A percentile compares a stretch with the other conserved stretches of the same genome.
Conservation (phyloP, 2,888 invertebrate genomes). For the Diloba caeruleocephala region DNA sequence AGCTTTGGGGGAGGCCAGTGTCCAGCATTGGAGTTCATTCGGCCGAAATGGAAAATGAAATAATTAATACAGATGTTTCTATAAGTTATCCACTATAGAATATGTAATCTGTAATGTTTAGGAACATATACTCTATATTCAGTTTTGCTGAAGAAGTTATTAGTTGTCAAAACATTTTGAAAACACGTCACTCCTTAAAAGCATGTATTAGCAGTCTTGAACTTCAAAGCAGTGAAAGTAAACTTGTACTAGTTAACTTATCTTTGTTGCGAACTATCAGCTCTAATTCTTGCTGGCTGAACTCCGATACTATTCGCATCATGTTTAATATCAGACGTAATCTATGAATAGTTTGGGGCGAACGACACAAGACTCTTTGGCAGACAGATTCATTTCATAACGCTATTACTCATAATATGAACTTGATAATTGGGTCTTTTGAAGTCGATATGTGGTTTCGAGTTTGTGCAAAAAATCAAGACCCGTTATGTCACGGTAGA, state of each 20-base stretch:
- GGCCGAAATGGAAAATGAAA: no score
- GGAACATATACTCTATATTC: background rate
- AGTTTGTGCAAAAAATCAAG: background rate
- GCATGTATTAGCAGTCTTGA: constrained; percentile 5
- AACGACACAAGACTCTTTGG: constrained; percentile 17
- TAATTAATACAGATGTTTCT: no score
- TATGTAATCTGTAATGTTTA: background rate
- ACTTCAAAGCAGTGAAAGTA: constrained; percentile 36
- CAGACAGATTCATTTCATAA: constrained; percentile 32
- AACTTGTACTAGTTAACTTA: constrained; percentile 26
- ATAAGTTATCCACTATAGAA: no score
- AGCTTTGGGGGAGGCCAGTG: no score
- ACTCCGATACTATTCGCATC: constrained; percentile 39
- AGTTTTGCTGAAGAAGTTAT: background rate
- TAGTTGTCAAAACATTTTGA: background rate
- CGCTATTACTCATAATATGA: constrained; percentile 5
- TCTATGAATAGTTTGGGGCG: constrained; percentile 39
- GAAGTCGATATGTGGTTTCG: background rate
- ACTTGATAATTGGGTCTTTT: constrained; percentile 8
- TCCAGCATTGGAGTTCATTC: no score
- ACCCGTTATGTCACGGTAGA: background rate
- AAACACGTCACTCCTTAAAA: constrained; percentile 1
- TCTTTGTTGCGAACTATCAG: constrained; percentile 38
- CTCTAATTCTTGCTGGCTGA: constrained; percentile 41
- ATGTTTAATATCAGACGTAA: constrained; percentile 47